Evolutionary conservation across 2,888 invertebrate genomes (phyloP).

Genomic region (Mactromeris polynyma): DNA sequence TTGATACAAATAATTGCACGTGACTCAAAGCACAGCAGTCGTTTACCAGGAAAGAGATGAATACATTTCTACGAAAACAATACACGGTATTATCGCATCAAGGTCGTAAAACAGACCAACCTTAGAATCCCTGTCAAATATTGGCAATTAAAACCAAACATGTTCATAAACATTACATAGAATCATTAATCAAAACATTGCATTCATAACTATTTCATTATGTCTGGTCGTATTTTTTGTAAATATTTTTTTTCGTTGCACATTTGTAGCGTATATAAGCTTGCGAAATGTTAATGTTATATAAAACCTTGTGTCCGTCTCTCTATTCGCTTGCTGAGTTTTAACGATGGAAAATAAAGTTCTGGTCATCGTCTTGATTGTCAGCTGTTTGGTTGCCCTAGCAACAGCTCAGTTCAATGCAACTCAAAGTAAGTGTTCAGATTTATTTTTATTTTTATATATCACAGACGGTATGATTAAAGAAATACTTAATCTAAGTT

Average conservation of each 20-base stretch:
- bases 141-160: background rate
- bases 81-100: background rate
- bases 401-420: background rate
- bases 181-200: background rate
- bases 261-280: background rate
- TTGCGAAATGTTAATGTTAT: no score
- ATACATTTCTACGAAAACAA: background rate
- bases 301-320: no score
- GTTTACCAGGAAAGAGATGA: background rate
- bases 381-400: background rate
- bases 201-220: background rate
- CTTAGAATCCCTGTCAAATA: background rate
- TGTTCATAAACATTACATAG: background rate
- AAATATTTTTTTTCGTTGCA: background rate
- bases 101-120: background rate
- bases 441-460: background rate
- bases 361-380: background rate
- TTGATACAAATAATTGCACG: no score
- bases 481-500: no score
- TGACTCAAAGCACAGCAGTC: background rate
- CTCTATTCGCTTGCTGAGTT: no score
- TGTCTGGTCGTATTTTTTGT: background rate
- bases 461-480: no score
- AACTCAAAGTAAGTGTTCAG: background rate
- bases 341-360: background rate